Evolutionary conservation across 2,888 invertebrate genomes (phyloP), one percentile per base, ranked within the genome.

Genomic region (Drosophila rellima): DNA sequence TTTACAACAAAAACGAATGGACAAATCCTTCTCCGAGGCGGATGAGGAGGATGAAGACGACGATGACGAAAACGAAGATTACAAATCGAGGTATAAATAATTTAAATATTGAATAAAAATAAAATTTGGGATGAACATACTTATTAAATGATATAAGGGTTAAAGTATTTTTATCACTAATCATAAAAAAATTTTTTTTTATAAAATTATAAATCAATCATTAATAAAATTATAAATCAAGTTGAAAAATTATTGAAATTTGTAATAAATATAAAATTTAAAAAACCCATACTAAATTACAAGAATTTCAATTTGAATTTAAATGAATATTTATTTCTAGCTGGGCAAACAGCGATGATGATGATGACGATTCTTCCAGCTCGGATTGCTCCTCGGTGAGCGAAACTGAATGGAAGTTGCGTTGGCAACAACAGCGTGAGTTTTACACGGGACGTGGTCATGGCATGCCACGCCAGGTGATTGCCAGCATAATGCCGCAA

Each of bases 381-480:
- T 88, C 90, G 29, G 90, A 91, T 37, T 91, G 89, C 56, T 91
- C 91, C 0, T 67, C 93, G 2, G 45, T 48, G 5, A 61, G 64
- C 29, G 57, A 95, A 94, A 1, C 94, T 73, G 94, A 95, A 60
- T 96, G 96, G 95, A 95, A 95, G 91, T 94, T 95, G 1, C 93
- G 93, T 39, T 86, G 85, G 85, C 65, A 88, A 81, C 65, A 88
- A 20, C 88, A 85, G n/a, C 69, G 82, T 6, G 84, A 88, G 18
- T 71, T 88, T 18, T 76, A 76, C 20, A 73, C 84, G 0, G 89
- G 91, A 0, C 86, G 88, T 3, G 82, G 54, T n/a, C 29, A 13
- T 44, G 17, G 37, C 0, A 55, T 90, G 68, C 91, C 91, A 0
- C 89, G 90, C 1, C 90, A 91, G 67, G 77, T 88, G 20, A 81